Evolutionary conservation across 1,140 invertebrate genomes (phyloP).

Genomic region (Dolichoris vasculosae): DNA sequence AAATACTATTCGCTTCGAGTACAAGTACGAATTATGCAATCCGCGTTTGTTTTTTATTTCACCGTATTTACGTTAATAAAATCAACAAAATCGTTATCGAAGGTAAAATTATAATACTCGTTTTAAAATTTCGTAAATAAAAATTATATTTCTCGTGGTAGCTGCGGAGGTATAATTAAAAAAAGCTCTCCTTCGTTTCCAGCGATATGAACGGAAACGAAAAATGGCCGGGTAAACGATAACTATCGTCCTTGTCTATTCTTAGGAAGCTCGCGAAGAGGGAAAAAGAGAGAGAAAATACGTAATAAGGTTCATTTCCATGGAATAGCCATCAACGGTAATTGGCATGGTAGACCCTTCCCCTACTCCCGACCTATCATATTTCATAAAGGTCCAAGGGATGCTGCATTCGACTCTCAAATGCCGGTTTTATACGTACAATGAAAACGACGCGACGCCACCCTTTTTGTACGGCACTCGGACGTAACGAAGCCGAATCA

Average conservation of each 20-base stretch:
- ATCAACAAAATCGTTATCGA: too few species aligned
- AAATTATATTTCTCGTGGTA: too few species aligned
- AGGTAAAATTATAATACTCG: too few species aligned
- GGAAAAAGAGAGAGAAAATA: slow-evolving; percentile 16
- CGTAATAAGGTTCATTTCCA: slow-evolving; percentile 75
- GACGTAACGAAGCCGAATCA: slow-evolving; percentile 69
- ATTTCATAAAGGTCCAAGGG: slow-evolving; percentile 68
- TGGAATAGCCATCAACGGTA: slow-evolving; percentile 74
- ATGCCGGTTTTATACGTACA: slow-evolving; percentile 65
- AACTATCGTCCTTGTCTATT: slow-evolving; percentile 72
- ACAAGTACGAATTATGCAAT: too few species aligned
- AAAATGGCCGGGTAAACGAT: slow-evolving; percentile 56
- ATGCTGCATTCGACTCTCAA: slow-evolving; percentile 63
- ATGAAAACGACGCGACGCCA: slow-evolving; percentile 56
- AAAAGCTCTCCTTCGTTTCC: background rate
- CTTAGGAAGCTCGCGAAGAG: slow-evolving; percentile 53
- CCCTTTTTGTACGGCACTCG: slow-evolving; percentile 62
- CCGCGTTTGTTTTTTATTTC: too few species aligned
- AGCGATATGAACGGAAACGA: background rate
- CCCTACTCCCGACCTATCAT: slow-evolving; percentile 67
- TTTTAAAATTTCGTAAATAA: too few species aligned
- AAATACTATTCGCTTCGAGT: too few species aligned
- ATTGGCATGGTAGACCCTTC: slow-evolving; percentile 71
- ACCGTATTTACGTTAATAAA: too few species aligned
- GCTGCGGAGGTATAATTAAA: background rate